phyloP scores from a whole-genome alignment of 2,797 vertebrate genomes.

The Darevskia nairensis region DNA sequence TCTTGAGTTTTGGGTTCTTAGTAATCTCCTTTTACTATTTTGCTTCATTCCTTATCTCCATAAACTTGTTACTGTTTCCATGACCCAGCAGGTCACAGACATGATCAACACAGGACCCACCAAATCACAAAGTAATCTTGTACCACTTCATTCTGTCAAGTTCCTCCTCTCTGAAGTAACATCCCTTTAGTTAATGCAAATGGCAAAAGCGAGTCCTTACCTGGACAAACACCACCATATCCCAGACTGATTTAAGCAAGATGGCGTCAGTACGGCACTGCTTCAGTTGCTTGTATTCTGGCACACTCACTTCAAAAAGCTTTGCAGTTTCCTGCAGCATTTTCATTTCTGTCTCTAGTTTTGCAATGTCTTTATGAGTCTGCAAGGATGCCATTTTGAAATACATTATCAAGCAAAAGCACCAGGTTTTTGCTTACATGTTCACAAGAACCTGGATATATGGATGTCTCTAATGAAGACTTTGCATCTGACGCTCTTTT shows the following conservation, averaged over 20 bases:
- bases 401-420: neutral
- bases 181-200: neutral
- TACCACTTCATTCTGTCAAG: neutral
- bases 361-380: conserved; percentile 75
- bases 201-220: conserved; percentile 52
- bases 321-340: conserved; percentile 81
- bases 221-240: conserved; percentile 83
- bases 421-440: neutral
- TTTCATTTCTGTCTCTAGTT: conserved; percentile 81
- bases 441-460: neutral
- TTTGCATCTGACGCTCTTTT: neutral
- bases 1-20: neutral
- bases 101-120: neutral
- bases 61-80: neutral
- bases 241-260: conserved; percentile 84
- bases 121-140: neutral
- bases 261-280: conserved; percentile 81
- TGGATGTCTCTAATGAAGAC: neutral
- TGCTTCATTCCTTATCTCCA: neutral
- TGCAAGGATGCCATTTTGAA: conserved; percentile 53
- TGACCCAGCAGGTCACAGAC: neutral
- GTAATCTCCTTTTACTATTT: neutral
- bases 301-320: conserved; percentile 83
- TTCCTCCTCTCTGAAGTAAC: neutral
- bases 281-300: conserved; percentile 84